Evolutionary conservation across 1,140 invertebrate species (phyloP).

Genomic region (Papilio polytes): DNA sequence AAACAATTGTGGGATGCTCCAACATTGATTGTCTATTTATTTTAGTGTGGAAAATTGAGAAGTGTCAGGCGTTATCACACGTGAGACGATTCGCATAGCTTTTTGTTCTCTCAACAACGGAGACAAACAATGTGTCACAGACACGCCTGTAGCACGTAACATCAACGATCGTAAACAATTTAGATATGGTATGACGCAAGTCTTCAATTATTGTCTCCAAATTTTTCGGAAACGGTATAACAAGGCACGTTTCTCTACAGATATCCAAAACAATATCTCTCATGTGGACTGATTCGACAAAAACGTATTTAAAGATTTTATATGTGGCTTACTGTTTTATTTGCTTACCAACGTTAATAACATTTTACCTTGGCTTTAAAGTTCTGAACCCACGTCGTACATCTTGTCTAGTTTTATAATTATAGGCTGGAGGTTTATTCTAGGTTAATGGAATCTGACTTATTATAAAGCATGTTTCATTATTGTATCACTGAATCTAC

Average conservation of each 20-base stretch:
- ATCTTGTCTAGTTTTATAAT: neutral
- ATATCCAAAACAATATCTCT: neutral
- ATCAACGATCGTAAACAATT: slow-evolving; percentile 58
- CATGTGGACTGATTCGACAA: neutral
- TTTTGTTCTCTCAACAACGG: slow-evolving; percentile 44
- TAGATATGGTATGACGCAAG: slow-evolving; percentile 57
- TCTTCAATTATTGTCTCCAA: slow-evolving; percentile 47
- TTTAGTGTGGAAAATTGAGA: slow-evolving; percentile 7
- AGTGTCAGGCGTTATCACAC: slow-evolving; percentile 18
- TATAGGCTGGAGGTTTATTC: neutral
- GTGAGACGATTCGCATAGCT: slow-evolving; percentile 49
- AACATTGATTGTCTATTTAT: slow-evolving; percentile 6
- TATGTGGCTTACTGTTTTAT: neutral
- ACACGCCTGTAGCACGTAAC: slow-evolving; percentile 66
- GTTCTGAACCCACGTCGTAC: neutral
- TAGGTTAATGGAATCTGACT: neutral
- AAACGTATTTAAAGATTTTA: neutral
- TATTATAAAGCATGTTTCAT: neutral
- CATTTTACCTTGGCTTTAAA: neutral
- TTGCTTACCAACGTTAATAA: neutral
- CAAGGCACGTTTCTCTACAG: neutral
- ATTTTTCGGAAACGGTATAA: slow-evolving; percentile 17
- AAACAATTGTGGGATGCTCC: slow-evolving; percentile 5
- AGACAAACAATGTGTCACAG: slow-evolving; percentile 58
- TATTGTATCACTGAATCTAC: neutral